Conservation (phyloP, 2,888 invertebrate species). For the Nebria salina region DNA sequence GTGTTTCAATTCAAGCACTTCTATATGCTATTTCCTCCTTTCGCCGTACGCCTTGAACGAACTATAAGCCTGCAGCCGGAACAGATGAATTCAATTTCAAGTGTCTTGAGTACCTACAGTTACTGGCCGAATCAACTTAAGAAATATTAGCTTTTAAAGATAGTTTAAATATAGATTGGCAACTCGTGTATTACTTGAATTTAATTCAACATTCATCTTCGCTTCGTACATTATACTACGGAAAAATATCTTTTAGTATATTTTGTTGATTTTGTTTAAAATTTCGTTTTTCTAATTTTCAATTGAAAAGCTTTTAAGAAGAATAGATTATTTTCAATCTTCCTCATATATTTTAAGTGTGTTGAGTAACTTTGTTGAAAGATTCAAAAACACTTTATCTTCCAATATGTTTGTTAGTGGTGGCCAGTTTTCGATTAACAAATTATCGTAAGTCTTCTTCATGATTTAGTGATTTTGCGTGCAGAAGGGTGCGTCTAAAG, state of each 20-base stretch:
- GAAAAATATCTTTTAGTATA: no score
- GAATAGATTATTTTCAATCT: no score
- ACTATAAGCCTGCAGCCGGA: neutral
- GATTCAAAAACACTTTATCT: neutral
- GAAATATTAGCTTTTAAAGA: conserved; percentile 29
- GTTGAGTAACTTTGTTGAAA: no score
- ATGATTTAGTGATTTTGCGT: conserved; percentile 19
- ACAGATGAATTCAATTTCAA: conserved; percentile 35
- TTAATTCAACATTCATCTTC: neutral
- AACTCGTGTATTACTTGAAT: conserved; percentile 1
- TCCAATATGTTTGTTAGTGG: neutral
- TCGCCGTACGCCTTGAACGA: neutral
- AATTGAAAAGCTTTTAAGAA: no score
- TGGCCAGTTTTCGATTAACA: neutral
- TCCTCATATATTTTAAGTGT: no score
- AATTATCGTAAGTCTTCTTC: conserved; percentile 13
- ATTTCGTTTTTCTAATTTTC: no score
- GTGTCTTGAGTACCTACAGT: conserved; percentile 17
- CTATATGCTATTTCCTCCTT: conserved; percentile 16
- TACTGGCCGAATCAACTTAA: conserved; percentile 11
- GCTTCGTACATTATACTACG: no score
- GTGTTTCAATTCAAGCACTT: conserved; percentile 32
- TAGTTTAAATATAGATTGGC: conserved; percentile 18
- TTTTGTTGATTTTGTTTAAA: no score
- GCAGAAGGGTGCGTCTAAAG: neutral